phyloP scores from a whole-genome alignment of 2,888 invertebrate species.

The Melieria picta region DNA sequence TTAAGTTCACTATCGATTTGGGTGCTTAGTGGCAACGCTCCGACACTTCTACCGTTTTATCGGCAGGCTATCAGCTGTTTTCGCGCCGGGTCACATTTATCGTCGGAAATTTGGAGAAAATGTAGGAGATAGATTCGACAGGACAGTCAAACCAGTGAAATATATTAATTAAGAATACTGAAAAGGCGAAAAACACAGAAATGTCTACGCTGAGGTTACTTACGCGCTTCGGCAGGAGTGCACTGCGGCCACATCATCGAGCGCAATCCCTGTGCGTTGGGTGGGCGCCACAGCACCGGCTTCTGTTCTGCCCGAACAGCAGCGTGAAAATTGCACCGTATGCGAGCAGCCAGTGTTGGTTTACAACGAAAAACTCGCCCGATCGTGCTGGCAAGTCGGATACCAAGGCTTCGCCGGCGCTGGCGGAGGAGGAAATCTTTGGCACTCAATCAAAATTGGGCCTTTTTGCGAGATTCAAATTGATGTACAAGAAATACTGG shows the following conservation, averaged over 20 bases:
- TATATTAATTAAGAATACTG: conserved; percentile 1
- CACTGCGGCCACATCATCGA: conserved; percentile 17
- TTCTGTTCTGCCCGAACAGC: background rate
- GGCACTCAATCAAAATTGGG: conserved; percentile 69
- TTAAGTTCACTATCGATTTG: too few species aligned
- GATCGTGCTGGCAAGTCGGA: conserved; percentile 51
- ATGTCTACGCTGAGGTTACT: conserved; percentile 23
- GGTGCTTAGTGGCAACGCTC: too few species aligned
- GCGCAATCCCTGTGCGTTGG: background rate
- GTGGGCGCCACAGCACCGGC: background rate
- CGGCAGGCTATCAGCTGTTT: too few species aligned
- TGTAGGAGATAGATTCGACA: too few species aligned
- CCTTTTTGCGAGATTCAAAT: conserved; percentile 84
- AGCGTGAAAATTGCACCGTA: conserved; percentile 7
- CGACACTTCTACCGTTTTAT: too few species aligned
- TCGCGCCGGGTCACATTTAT: too few species aligned
- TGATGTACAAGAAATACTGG: conserved; percentile 96
- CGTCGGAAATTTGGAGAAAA: too few species aligned
- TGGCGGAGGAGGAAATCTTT: conserved; percentile 54
- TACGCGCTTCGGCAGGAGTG: background rate
- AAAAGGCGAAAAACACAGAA: background rate
- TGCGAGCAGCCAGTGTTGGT: conserved; percentile 20
- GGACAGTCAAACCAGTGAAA: background rate
- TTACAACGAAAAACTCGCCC: conserved; percentile 46
- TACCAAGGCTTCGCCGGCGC: conserved; percentile 48